Base-by-base conservation (phyloP, 2,113 vertebrate species). In the Epinephelus lanceolatus region DNA sequence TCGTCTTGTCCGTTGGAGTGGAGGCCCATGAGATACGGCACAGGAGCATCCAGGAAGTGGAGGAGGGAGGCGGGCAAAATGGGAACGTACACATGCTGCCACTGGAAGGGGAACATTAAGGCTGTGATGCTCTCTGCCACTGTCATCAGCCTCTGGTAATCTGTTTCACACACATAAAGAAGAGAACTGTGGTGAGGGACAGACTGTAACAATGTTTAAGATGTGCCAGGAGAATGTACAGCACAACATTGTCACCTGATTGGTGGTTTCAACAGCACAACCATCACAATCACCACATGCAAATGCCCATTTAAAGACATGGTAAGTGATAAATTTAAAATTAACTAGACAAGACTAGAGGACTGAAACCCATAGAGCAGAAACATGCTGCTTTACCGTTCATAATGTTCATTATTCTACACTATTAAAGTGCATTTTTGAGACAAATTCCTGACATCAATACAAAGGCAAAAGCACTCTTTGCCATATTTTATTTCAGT, bases 1-100 rank as follows among this genome's bases (percentile, higher is more conserved):
- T 99, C 98, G 0, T 98, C 98, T 86, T 98, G 93, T 19, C 94
- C 97, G 83, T 99, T 99, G 23, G 98, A 99, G 91, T 99, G 98
- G 72, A 99, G 96, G 23, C 98, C 98, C 98, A 99, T 99, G 88
- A 99, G 93, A 91, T 99, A 99, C 59, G 98, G 98, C 86, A 99
- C 98, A 0, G 98, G 98, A 78, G 98, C 98, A 0, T 99, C 98
- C 71, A 99, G 96, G 87, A 99, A 99, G 92, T 99, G 98, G 55
- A 98, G 96, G 60, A 99, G 97, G 30, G 98, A 99, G 42, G 98
- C 98, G 1, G 98, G 98, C 70, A 99, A 96, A 88, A 99, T 99
- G 89, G 98, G 98, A n/a, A 99, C 98, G 0, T 99, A 99, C 1
- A 99, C 98, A 0, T 99, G 98, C 91, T 99, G 98, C 98, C 98